Evolutionary conservation across 2,797 vertebrate genomes (phyloP).

Genomic region (Carcharodon carcharias): DNA sequence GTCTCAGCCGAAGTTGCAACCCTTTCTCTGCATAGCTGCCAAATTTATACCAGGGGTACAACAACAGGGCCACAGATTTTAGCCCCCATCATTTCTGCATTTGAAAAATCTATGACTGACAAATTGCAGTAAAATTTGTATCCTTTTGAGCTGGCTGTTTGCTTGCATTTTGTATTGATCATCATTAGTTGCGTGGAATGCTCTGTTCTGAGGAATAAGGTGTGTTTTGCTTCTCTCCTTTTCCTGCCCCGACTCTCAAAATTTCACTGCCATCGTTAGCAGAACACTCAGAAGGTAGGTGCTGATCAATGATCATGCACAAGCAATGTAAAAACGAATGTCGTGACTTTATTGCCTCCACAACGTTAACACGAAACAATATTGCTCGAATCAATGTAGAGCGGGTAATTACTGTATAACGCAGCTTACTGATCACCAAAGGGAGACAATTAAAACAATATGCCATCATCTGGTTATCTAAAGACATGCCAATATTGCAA

Average conservation of each 20-base stretch:
- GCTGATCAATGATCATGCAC: too few species aligned
- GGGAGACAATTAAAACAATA: neutral
- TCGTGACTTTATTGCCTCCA: too few species aligned
- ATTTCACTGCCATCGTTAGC: too few species aligned
- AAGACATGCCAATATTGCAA: neutral
- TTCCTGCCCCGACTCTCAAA: too few species aligned
- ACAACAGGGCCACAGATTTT: neutral
- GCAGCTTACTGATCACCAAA: neutral
- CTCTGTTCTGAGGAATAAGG: too few species aligned
- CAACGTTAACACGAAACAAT: too few species aligned
- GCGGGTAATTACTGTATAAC: neutral
- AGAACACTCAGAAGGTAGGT: too few species aligned
- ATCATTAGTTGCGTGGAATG: neutral
- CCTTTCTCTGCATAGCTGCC: neutral
- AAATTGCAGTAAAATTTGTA: neutral
- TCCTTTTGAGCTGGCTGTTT: neutral
- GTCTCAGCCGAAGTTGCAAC: neutral
- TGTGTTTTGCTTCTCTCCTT: too few species aligned
- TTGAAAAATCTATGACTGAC: neutral
- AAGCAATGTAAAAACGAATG: too few species aligned
- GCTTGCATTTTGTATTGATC: neutral
- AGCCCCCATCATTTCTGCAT: neutral
- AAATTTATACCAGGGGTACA: neutral
- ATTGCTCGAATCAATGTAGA: too few species aligned
- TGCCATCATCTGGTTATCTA: neutral